Evolutionary conservation across 2,888 invertebrate genomes (phyloP).

Genomic region (Pandemis heparana): DNA sequence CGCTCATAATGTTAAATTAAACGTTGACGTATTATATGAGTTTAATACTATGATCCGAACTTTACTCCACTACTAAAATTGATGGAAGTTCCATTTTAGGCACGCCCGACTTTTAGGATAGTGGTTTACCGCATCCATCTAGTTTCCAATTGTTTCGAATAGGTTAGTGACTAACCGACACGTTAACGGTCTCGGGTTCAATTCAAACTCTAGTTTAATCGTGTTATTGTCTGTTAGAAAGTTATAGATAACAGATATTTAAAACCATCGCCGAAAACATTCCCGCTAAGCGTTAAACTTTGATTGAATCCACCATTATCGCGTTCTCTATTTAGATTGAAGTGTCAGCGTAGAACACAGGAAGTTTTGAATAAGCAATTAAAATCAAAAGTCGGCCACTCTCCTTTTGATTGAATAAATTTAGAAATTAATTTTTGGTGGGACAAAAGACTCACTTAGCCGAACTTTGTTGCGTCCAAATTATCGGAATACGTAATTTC

Average conservation of each 20-base stretch:
- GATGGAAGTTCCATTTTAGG: background rate
- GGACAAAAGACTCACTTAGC: slow-evolving; percentile 51
- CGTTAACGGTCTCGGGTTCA: slow-evolving; percentile 5
- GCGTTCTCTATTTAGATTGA: slow-evolving; percentile 50
- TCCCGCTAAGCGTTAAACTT: slow-evolving; percentile 46
- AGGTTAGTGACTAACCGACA: slow-evolving; percentile 8
- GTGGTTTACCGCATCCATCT: background rate
- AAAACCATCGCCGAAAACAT: slow-evolving; percentile 27
- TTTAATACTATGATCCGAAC: too few species aligned
- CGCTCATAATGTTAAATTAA: too few species aligned
- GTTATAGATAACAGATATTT: slow-evolving; percentile 7
- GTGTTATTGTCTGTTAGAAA: slow-evolving; percentile 21
- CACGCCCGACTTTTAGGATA: background rate
- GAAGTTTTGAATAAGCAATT: slow-evolving; percentile 60
- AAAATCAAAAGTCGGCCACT: slow-evolving; percentile 53
- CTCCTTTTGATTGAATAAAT: slow-evolving; percentile 61
- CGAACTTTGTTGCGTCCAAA: slow-evolving; percentile 55
- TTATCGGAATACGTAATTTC: slow-evolving; percentile 59
- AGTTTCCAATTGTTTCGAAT: slow-evolving; percentile 11
- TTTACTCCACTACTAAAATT: background rate
- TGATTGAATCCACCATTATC: slow-evolving; percentile 48
- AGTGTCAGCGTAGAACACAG: slow-evolving; percentile 46
- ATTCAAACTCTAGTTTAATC: slow-evolving; percentile 11
- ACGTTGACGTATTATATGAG: too few species aligned
- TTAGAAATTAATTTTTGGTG: slow-evolving; percentile 60